These are phyloP conservation scores for Cuniculus paca DNA, from an alignment of 2,797 vertebrate species.

Conservation along the genomic window DNA sequence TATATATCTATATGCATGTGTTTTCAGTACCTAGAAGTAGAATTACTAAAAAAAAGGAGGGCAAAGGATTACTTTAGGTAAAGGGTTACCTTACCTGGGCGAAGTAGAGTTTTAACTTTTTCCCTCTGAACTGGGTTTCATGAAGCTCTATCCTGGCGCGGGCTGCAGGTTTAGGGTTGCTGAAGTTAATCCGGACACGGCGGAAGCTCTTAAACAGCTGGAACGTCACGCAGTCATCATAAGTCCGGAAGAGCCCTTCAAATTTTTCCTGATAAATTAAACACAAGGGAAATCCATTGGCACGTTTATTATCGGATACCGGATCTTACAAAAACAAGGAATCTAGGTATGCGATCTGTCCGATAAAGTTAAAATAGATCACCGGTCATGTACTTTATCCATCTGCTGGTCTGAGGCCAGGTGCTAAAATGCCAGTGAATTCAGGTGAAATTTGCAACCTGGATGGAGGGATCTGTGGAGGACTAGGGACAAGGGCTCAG, in stretches of 20 bases:
- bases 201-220: constrained; percentile 94
- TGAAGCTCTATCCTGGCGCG: constrained; percentile 94
- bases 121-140: constrained; percentile 93
- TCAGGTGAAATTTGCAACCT: background rate
- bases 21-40: background rate
- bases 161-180: constrained; percentile 92
- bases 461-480: background rate
- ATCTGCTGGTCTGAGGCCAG: background rate
- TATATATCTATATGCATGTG: background rate
- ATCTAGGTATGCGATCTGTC: background rate
- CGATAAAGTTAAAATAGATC: background rate
- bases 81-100: constrained; percentile 90
- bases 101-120: constrained; percentile 94
- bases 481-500: background rate
- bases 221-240: constrained; percentile 93
- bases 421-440: background rate
- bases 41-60: background rate
- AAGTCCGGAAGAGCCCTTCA: constrained; percentile 92
- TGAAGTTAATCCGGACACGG: constrained; percentile 93
- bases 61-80: background rate
- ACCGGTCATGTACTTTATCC: background rate
- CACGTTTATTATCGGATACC: background rate
- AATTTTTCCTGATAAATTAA: constrained; percentile 91
- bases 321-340: background rate
- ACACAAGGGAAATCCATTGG: constrained; percentile 71